These are phyloP conservation scores for Saccostrea glomerata DNA, from an alignment of 1,140 invertebrate genomes.

Conservation along the genomic window DNA sequence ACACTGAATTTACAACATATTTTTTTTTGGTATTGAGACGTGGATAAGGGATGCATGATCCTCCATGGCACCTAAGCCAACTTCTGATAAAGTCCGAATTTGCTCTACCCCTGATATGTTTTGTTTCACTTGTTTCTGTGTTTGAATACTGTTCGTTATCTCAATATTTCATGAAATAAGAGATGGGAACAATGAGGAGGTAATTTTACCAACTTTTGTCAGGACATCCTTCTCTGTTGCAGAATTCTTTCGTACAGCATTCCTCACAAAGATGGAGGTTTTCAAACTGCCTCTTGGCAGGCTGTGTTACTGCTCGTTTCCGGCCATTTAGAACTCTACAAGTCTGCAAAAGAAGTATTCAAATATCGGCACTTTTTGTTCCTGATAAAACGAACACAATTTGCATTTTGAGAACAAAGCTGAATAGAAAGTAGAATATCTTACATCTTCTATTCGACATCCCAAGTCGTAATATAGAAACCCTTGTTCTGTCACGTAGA, in stretches of 20 bases:
- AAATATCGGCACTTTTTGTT: neutral
- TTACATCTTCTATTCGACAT: constrained; percentile 42
- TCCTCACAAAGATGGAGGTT: constrained; percentile 45
- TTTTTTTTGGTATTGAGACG: too few relatives aligned
- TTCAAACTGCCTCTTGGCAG: constrained; percentile 33
- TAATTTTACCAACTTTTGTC: constrained; percentile 22
- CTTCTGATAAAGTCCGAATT: too few relatives aligned
- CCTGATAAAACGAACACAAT: too few relatives aligned
- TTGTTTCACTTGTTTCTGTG: too few relatives aligned
- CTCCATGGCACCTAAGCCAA: too few relatives aligned
- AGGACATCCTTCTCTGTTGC: constrained; percentile 41
- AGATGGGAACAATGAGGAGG: too few relatives aligned
- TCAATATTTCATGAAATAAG: too few relatives aligned
- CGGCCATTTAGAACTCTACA: neutral
- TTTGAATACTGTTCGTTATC: too few relatives aligned
- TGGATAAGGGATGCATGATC: too few relatives aligned
- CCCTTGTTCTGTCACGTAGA: constrained; percentile 45
- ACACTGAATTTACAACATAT: too few relatives aligned
- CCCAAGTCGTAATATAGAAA: constrained; percentile 48
- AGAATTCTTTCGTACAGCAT: constrained; percentile 42
- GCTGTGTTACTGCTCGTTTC: neutral
- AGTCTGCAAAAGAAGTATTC: neutral
- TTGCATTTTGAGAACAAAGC: too few relatives aligned
- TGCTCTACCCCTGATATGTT: too few relatives aligned
- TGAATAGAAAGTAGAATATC: neutral